Conservation (phyloP, 2,888 invertebrate genomes). For the Tinea trinotella region DNA sequence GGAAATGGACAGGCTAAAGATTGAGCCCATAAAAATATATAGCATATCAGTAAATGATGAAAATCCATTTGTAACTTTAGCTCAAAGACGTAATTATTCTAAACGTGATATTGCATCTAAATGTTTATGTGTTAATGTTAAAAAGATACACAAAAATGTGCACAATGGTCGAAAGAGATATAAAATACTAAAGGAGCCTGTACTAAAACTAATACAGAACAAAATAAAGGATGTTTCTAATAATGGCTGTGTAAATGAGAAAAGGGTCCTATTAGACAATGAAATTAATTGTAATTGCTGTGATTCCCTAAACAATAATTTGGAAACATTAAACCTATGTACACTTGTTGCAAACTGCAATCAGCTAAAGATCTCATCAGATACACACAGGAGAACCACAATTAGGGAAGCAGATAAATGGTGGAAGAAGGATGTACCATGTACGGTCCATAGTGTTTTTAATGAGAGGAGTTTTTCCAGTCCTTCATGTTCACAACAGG, state of each 20-base stretch:
- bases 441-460: slow-evolving; percentile 29
- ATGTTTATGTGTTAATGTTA: slow-evolving; percentile 5
- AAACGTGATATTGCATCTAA: slow-evolving; percentile 1
- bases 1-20: slow-evolving; percentile 70
- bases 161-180: slow-evolving; percentile 52
- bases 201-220: slow-evolving; percentile 61
- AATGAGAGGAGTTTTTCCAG: slow-evolving; percentile 40
- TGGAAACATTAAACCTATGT: slow-evolving; percentile 40
- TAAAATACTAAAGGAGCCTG: slow-evolving; percentile 71
- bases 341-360: slow-evolving; percentile 59
- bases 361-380: slow-evolving; percentile 52
- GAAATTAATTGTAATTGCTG: slow-evolving; percentile 7
- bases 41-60: slow-evolving; percentile 35
- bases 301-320: slow-evolving; percentile 24
- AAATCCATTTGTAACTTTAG: slow-evolving; percentile 38
- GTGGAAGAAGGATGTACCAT: slow-evolving; percentile 42
- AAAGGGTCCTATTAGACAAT: slow-evolving; percentile 21
- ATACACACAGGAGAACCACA: slow-evolving; percentile 25
- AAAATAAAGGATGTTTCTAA: not conserved
- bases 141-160: slow-evolving; percentile 35
- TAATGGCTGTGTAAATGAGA: slow-evolving; percentile 25
- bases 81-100: not conserved
- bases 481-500: slow-evolving; percentile 84
- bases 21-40: slow-evolving; percentile 53
- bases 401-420: slow-evolving; percentile 37